A percentile compares a stretch with the other conserved stretches of the same genome.
Conservation (phyloP, 2,113 vertebrate species). For the Solenodon paradoxus region DNA sequence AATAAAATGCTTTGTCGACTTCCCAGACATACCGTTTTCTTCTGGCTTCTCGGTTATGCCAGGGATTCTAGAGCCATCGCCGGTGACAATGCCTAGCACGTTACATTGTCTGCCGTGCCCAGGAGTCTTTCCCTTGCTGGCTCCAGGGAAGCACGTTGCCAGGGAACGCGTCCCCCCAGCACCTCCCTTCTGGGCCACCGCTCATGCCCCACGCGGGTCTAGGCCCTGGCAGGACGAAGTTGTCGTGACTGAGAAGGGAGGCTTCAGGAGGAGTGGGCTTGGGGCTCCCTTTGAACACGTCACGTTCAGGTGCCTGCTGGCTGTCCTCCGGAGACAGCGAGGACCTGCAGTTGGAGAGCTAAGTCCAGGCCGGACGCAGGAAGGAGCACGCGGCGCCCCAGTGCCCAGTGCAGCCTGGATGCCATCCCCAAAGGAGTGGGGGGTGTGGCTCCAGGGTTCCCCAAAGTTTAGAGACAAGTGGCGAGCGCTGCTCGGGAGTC, state of each 20-base stretch:
- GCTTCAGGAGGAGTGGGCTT: not conserved
- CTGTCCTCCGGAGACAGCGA: accelerated
- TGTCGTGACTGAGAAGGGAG: not conserved
- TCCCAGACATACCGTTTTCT: not conserved
- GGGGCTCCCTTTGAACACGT: not conserved
- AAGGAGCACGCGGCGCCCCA: too few relatives aligned
- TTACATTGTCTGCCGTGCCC: too few relatives aligned
- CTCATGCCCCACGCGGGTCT: not conserved
- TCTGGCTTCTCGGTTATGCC: not conserved
- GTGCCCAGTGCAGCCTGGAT: not conserved
- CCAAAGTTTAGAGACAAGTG: not conserved
- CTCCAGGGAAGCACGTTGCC: accelerated
- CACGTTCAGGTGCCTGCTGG: not conserved
- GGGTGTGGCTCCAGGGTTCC: not conserved
- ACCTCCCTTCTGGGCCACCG: too few relatives aligned
- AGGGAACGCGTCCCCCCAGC: too few relatives aligned
- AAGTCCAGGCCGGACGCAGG: not conserved
- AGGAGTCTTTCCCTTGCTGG: not conserved
- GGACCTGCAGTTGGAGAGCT: too few relatives aligned
- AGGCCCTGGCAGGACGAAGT: not conserved
- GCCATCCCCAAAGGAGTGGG: not conserved
- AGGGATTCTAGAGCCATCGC: not conserved
- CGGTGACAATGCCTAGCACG: not conserved
- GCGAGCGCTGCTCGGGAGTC: not conserved
- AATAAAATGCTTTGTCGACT: conserved; percentile 66